Evolutionary conservation across 2,113 vertebrate species (phyloP).

Genomic region (Nothoprocta perdicaria): DNA sequence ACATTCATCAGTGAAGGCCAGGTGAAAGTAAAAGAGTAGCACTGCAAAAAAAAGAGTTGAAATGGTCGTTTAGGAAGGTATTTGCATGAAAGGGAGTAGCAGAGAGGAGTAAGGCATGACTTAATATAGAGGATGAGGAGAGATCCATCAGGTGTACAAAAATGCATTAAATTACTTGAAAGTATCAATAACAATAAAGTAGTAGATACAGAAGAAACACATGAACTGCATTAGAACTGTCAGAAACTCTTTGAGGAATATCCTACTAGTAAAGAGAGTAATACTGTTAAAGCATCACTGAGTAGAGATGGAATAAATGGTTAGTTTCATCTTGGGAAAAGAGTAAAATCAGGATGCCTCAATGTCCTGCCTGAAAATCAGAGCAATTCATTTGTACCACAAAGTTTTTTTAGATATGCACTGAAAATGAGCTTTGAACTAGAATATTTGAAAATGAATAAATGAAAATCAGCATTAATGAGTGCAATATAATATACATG

Average conservation of each 20-base stretch:
- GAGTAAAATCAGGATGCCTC: background rate
- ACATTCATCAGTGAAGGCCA: slow-evolving; percentile 44
- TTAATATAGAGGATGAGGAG: slow-evolving; percentile 39
- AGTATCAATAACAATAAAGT: background rate
- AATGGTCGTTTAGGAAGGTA: slow-evolving; percentile 51
- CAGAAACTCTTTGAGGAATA: background rate
- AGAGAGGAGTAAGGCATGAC: background rate
- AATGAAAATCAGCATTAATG: slow-evolving; percentile 26
- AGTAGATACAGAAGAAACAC: background rate
- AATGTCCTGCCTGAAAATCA: background rate
- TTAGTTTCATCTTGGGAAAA: background rate
- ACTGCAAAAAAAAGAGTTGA: slow-evolving; percentile 39
- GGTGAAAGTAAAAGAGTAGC: slow-evolving; percentile 51
- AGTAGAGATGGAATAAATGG: rapidly evolving
- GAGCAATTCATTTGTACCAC: background rate
- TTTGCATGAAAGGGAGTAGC: slow-evolving; percentile 52
- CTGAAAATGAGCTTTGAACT: slow-evolving; percentile 22
- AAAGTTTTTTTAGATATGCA: slow-evolving; percentile 29
- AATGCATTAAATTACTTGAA: slow-evolving; percentile 21
- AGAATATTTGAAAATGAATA: slow-evolving; percentile 20
- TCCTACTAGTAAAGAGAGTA: background rate
- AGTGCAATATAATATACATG: background rate
- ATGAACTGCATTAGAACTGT: background rate
- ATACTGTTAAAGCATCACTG: background rate
- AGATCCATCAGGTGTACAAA: slow-evolving; percentile 11